Evolutionary conservation across 2,888 invertebrate genomes (phyloP).

Genomic region (Cerastis leucographa): DNA sequence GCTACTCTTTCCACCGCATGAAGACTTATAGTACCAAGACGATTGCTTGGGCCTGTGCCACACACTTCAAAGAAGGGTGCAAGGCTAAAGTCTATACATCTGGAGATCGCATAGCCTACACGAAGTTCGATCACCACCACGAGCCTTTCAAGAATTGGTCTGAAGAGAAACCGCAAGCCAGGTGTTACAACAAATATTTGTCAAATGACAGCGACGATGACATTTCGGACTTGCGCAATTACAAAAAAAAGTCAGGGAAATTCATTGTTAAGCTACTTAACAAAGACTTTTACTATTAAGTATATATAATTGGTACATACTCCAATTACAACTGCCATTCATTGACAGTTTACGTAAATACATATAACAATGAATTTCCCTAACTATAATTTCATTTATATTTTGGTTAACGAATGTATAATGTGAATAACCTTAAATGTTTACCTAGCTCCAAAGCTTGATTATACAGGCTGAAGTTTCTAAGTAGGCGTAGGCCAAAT

Average conservation of each 20-base stretch:
- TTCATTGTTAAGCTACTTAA: constrained; percentile 3
- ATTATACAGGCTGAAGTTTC: too few species aligned
- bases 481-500: too few species aligned
- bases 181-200: constrained; percentile 43
- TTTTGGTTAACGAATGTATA: too few species aligned
- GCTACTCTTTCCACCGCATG: constrained; percentile 45
- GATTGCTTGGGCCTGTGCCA: constrained; percentile 39
- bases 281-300: neutral
- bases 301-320: too few species aligned
- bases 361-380: too few species aligned
- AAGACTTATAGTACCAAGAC: constrained; percentile 44
- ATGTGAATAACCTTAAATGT: too few species aligned
- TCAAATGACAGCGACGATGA: neutral
- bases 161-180: constrained; percentile 17
- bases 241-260: neutral
- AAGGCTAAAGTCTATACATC: constrained; percentile 47
- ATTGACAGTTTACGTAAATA: too few species aligned
- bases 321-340: neutral
- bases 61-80: constrained; percentile 45
- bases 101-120: constrained; percentile 15
- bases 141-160: constrained; percentile 36
- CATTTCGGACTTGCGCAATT: neutral
- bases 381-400: too few species aligned
- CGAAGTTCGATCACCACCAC: constrained; percentile 32
- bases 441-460: too few species aligned